These are phyloP conservation scores for Drosophila pectinifera DNA, from an alignment of 1,140 invertebrate genomes.

Conservation along the genomic window DNA sequence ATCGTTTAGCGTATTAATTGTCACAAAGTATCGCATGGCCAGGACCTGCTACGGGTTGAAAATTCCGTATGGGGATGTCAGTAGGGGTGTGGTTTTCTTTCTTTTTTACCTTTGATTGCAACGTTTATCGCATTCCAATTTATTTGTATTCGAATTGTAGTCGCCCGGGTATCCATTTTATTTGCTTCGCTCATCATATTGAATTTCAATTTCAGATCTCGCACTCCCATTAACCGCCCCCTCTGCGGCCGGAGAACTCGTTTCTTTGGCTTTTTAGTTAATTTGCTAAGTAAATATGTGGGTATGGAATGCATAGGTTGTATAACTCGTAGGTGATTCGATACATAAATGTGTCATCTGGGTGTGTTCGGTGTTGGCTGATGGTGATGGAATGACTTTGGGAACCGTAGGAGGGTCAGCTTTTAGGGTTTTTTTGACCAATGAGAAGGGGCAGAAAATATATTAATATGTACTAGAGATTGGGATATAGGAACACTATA, in stretches of 20 bases:
- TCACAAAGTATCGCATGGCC: constrained; percentile 76
- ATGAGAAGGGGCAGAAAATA: not conserved
- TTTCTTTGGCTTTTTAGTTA: constrained; percentile 75
- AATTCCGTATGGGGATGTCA: constrained; percentile 4
- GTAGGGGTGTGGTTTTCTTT: constrained; percentile 36
- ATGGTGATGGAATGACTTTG: constrained; percentile 31
- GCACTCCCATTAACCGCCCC: constrained; percentile 21
- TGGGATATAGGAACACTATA: too few species aligned
- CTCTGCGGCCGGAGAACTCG: not conserved
- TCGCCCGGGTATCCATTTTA: constrained; percentile 42
- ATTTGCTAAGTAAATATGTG: constrained; percentile 79
- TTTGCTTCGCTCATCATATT: constrained; percentile 72
- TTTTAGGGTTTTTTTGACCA: constrained; percentile 2
- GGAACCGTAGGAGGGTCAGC: constrained; percentile 8
- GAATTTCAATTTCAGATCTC: constrained; percentile 80
- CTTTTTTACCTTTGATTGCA: constrained; percentile 69
- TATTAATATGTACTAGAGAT: too few species aligned
- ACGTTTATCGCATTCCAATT: constrained; percentile 78
- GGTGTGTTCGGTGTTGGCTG: constrained; percentile 60
- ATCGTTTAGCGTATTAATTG: constrained; percentile 83
- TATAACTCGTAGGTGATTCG: constrained; percentile 41
- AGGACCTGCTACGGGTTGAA: constrained; percentile 41
- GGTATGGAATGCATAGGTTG: constrained; percentile 43
- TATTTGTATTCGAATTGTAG: constrained; percentile 72
- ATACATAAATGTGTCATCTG: constrained; percentile 61